phyloP scores from a whole-genome alignment of 2,113 vertebrate genomes.

The Corvus hawaiiensis region DNA sequence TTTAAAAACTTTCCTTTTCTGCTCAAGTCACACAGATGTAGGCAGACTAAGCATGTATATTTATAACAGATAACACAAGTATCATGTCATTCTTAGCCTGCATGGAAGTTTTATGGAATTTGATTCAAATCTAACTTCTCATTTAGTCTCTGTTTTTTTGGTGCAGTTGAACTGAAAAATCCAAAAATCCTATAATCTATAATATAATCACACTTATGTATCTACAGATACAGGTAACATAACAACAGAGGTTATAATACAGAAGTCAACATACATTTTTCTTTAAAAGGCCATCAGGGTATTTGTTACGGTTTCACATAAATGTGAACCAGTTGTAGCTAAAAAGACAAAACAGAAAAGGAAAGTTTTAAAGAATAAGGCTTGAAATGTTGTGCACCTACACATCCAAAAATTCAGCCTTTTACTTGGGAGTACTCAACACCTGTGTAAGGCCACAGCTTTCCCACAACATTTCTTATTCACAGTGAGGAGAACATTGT shows the following conservation, averaged over 20 bases:
- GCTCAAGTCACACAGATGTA: neutral
- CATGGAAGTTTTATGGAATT: neutral
- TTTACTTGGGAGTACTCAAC: neutral
- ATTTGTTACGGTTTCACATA: neutral
- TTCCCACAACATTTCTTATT: neutral
- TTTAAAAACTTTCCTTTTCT: neutral
- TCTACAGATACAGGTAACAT: neutral
- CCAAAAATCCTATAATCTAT: neutral
- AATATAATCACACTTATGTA: neutral
- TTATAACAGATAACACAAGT: neutral
- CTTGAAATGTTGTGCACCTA: neutral
- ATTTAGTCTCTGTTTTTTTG: neutral
- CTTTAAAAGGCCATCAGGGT: neutral
- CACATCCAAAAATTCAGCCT: neutral
- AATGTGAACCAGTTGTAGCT: neutral
- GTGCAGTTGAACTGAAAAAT: neutral
- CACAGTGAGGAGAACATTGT: neutral
- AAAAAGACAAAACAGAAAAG: neutral
- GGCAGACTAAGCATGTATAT: neutral
- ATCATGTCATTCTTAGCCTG: neutral
- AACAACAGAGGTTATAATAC: neutral
- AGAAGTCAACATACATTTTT: neutral
- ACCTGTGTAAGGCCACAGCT: neutral
- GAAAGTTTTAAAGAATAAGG: constrained; percentile 1
- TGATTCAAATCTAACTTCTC: neutral